Evolutionary conservation across 2,797 vertebrate species (phyloP).

Genomic region (Xiphorhynchus erythropygius): DNA sequence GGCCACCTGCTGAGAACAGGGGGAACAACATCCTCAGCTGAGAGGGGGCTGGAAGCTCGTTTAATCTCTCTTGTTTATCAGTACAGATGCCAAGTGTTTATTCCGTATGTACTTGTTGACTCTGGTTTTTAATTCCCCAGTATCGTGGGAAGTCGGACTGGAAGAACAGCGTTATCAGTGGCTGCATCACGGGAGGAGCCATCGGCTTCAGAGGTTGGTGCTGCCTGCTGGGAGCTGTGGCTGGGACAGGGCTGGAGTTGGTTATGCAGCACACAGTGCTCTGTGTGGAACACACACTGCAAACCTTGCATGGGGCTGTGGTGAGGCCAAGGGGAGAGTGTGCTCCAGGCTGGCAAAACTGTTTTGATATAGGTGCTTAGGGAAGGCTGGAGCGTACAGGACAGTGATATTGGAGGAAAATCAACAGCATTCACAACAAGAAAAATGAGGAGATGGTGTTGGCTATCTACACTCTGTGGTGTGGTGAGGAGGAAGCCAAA

Average conservation of each 20-base stretch:
- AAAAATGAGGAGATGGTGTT: background rate
- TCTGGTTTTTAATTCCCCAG: slow-evolving; percentile 69
- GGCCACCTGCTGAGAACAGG: slow-evolving; percentile 51
- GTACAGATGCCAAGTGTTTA: background rate
- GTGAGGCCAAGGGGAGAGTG: background rate
- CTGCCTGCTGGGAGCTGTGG: background rate
- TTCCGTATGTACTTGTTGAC: background rate
- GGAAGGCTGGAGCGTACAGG: background rate
- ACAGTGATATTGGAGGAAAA: background rate
- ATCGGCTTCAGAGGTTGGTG: slow-evolving; percentile 92
- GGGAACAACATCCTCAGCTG: slow-evolving; percentile 8
- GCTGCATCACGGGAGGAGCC: slow-evolving; percentile 93
- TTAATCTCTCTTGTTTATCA: background rate
- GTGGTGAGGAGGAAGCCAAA: background rate
- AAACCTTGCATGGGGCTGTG: background rate
- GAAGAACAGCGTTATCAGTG: slow-evolving; percentile 96
- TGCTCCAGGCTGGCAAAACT: background rate
- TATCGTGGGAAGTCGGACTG: slow-evolving; percentile 94
- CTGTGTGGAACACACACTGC: background rate
- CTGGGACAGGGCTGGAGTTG: background rate
- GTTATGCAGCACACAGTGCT: background rate
- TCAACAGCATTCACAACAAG: background rate
- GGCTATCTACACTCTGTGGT: background rate
- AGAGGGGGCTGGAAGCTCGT: background rate
- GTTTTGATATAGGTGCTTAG: background rate